Evolutionary conservation across 2,888 invertebrate genomes (phyloP), one percentile per base, ranked within the genome.

Genomic region (Eremobia ochroleuca): DNA sequence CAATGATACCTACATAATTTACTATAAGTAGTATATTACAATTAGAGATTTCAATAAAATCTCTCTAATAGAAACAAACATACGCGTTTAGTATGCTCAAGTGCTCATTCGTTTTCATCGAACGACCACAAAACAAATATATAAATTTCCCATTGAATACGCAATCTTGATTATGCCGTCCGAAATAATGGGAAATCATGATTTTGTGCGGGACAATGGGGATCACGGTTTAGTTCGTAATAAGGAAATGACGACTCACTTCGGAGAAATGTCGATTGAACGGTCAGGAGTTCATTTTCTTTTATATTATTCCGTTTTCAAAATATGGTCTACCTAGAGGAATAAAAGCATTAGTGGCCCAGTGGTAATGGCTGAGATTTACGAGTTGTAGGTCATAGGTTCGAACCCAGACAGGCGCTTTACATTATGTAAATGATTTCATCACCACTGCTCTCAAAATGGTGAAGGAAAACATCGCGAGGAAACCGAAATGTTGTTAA

Each of bases 121-220:
- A 66, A 72, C 52, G 59, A 55, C 71, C 43, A 68, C 55, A 72
- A 83, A 77, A 81, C 71, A 81, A 77, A 69, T 81, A 77, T 66
- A 85, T 84, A 70, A 77, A 75, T 73, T 74, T 72, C 52, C 66
- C 55, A 77, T 77, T 85, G 62, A 81, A 70, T 81, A 81, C 69
- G 62, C 69, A 77, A 85, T 77, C 74, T 81, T 73, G 83, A 81
- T 77, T 61, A 74, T 64, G 66, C 69, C 52, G 34, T 74, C 64
- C 37, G 40, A 64, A 75, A 75, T 77, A 81, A 81, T 85, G 74
- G 65, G 65, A 69, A 71, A 85, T 74, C 52, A 72, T 66, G 71
- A 72, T 61, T 71, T 58, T 28, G 59, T 40, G 46, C 43, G 61
- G 81, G 28, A 81, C 74, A 85, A 81, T 70, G 37, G 72, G 62